phyloP scores from a whole-genome alignment of 2,888 invertebrate genomes.

The Sturmia bella region DNA sequence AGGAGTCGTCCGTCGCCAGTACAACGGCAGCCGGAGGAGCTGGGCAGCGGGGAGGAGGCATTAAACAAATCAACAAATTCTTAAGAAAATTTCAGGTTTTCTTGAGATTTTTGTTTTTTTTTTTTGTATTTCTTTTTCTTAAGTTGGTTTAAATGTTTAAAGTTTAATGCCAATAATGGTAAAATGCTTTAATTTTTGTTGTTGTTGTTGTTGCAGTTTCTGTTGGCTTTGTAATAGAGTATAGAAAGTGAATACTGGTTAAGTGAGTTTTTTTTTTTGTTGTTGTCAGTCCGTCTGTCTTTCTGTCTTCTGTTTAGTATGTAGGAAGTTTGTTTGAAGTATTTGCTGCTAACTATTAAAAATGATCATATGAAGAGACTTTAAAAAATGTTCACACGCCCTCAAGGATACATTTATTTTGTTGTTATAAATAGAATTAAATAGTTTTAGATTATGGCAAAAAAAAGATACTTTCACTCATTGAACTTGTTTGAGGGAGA shows the following conservation, averaged over 20 bases:
- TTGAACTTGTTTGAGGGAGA: conserved; percentile 2
- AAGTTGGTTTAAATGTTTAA: conserved; percentile 20
- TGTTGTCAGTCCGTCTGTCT: no score
- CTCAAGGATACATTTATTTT: conserved; percentile 61
- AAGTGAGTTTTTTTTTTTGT: conserved; percentile 62
- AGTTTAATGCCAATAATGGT: conserved; percentile 67
- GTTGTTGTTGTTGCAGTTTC: no score
- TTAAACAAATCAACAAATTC: conserved; percentile 51
- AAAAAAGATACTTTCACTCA: conserved; percentile 41
- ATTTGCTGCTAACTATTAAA: conserved; percentile 31
- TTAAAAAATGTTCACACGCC: conserved; percentile 67
- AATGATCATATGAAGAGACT: conserved; percentile 21
- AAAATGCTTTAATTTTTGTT: conserved; percentile 67
- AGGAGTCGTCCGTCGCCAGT: conserved; percentile 28
- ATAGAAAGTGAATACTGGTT: conserved; percentile 70
- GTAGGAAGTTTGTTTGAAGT: not conserved
- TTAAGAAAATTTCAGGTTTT: conserved; percentile 69
- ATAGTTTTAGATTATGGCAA: not conserved
- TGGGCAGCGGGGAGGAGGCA: conserved; percentile 3
- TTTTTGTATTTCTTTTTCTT: not conserved
- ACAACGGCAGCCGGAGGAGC: not conserved
- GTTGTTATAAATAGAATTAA: conserved; percentile 19
- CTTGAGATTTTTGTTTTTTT: conserved; percentile 39
- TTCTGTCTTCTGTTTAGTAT: not conserved
- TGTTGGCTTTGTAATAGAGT: conserved; percentile 32